A percentile compares a stretch with the other conserved stretches of the same genome.
These are phyloP conservation scores for Progne subis DNA, from an alignment of 2,113 vertebrate genomes.

Conservation along the genomic window DNA sequence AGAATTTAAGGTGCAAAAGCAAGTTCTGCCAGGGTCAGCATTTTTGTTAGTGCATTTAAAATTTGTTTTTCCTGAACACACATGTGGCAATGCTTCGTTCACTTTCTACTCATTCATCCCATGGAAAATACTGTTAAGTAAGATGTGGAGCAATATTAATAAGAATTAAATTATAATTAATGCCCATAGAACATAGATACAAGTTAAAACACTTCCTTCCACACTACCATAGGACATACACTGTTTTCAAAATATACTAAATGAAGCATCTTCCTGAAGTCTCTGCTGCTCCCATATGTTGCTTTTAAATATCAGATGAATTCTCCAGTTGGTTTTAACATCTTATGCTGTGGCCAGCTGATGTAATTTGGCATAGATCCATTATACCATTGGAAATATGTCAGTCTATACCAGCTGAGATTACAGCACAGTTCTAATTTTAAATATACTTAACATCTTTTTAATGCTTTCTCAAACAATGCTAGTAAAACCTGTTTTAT, in stretches of 20 bases:
- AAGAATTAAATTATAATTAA: background rate
- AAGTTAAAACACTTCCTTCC: background rate
- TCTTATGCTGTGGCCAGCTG: conserved; percentile 45
- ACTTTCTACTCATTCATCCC: background rate
- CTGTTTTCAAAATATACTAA: background rate
- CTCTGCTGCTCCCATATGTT: conserved; percentile 35
- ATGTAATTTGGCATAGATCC: conserved; percentile 22
- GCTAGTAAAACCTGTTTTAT: background rate
- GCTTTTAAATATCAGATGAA: conserved; percentile 37
- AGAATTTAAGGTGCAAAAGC: background rate
- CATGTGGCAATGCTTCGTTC: background rate
- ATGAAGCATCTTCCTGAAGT: background rate
- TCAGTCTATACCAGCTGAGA: conserved; percentile 23
- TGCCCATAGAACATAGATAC: background rate
- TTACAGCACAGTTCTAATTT: background rate
- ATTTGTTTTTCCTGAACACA: background rate
- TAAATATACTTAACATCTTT: background rate
- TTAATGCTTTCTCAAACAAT: background rate
- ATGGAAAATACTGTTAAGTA: background rate
- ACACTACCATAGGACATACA: background rate
- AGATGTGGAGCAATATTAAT: background rate
- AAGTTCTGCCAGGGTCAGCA: background rate
- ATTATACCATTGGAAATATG: background rate
- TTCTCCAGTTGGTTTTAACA: conserved; percentile 37
- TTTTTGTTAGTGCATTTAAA: background rate